Conservation (phyloP, 2,113 vertebrate genomes). For the Typhlomys cinereus region DNA sequence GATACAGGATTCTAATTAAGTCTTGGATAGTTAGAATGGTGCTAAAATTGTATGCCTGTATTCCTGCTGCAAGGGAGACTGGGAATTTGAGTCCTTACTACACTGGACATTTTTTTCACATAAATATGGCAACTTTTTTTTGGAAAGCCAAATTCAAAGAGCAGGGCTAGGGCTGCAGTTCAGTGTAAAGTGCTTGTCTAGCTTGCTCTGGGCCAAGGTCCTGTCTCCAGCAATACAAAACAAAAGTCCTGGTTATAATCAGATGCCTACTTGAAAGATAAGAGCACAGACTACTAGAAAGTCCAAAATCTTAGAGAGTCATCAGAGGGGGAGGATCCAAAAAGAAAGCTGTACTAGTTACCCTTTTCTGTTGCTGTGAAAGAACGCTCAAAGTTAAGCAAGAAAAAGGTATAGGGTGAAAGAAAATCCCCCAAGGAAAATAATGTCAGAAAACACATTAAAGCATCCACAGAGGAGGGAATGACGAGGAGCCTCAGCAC, state of each 20-base stretch:
- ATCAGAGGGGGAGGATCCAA: neutral
- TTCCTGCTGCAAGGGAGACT: neutral
- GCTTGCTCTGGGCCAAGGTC: neutral
- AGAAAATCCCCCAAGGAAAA: neutral
- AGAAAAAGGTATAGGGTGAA: neutral
- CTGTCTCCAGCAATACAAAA: neutral
- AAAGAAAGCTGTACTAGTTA: too few species aligned
- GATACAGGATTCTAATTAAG: neutral
- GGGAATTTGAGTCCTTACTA: neutral
- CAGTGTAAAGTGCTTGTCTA: neutral
- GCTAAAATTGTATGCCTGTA: neutral
- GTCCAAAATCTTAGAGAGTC: neutral
- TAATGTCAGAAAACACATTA: neutral
- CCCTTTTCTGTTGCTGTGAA: too few species aligned
- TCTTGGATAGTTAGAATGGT: neutral
- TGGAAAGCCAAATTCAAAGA: neutral
- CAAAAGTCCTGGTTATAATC: neutral
- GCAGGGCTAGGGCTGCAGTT: neutral
- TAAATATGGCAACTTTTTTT: neutral
- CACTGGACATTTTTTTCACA: neutral
- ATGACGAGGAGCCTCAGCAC: neutral
- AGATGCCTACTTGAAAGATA: neutral
- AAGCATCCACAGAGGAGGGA: neutral
- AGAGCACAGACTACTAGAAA: constrained; percentile 15
- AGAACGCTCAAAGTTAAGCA: too few species aligned